These are phyloP conservation scores for Oceanodroma tethys DNA, from an alignment of 2,113 vertebrate species.

Conservation along the genomic window DNA sequence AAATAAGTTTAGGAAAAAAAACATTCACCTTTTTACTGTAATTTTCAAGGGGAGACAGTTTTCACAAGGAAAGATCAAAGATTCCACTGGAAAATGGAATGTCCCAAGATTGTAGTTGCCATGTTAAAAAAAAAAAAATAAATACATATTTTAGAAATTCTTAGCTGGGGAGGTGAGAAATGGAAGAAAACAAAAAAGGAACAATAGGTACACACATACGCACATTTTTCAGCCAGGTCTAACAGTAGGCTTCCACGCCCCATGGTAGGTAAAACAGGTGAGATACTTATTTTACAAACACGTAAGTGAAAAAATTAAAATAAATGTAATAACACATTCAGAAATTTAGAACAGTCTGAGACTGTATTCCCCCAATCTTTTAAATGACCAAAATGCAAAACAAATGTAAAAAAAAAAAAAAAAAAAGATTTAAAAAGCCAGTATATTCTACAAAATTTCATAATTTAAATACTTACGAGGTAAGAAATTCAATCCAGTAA, in stretches of 20 bases:
- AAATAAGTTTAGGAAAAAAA: not conserved
- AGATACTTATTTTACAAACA: not conserved
- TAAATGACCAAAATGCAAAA: not conserved
- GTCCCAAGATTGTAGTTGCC: not conserved
- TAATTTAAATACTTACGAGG: conserved; percentile 16
- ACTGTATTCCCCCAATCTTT: not conserved
- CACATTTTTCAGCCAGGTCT: not conserved
- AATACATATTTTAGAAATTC: not conserved
- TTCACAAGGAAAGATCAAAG: not conserved
- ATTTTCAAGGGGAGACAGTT: not conserved
- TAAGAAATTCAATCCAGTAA: not conserved
- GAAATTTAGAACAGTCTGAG: not conserved
- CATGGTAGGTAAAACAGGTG: not conserved
- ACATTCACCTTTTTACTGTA: not conserved
- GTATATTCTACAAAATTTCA: not conserved
- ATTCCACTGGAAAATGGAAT: not conserved
- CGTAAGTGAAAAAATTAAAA: not conserved
- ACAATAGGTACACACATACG: not conserved
- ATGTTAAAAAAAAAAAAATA: not conserved
- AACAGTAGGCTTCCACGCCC: not conserved
- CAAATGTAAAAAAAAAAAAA: not conserved
- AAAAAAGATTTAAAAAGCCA: not conserved
- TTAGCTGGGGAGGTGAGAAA: not conserved
- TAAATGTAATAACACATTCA: not conserved
- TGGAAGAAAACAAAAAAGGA: not conserved